phyloP scores from a whole-genome alignment of 2,113 vertebrate genomes.

The Corythornis cristatus region DNA sequence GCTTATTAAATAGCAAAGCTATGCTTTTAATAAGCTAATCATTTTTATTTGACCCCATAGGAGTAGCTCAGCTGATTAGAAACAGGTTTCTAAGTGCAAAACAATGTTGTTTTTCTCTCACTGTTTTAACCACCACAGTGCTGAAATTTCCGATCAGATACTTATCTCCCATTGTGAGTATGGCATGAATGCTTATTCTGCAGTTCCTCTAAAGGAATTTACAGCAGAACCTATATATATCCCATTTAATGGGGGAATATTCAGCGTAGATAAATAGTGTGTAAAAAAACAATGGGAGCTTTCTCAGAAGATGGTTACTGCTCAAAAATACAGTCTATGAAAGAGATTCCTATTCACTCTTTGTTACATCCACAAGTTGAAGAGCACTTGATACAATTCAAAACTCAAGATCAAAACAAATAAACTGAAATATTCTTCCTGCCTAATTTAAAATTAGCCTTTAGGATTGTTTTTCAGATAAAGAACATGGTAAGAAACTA shows the following conservation, averaged over 20 bases:
- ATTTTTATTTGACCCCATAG: constrained; percentile 85
- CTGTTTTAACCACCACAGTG: constrained; percentile 72
- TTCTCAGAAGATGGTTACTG: background rate
- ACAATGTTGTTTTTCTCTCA: constrained; percentile 76
- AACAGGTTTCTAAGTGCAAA: constrained; percentile 79
- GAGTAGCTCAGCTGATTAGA: constrained; percentile 81
- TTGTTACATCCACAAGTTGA: background rate
- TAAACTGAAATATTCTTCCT: background rate
- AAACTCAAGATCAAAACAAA: background rate
- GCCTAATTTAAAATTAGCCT: background rate
- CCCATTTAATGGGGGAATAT: background rate
- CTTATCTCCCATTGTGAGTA: constrained; percentile 32
- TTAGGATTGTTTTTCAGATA: background rate
- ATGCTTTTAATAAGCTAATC: constrained; percentile 86
- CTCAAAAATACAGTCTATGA: background rate
- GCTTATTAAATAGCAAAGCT: constrained; percentile 84
- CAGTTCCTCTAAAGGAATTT: constrained; percentile 16
- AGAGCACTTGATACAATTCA: background rate
- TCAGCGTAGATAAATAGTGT: background rate
- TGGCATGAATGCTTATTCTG: constrained; percentile 26
- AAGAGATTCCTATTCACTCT: background rate
- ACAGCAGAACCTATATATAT: background rate
- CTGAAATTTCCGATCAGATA: constrained; percentile 64
- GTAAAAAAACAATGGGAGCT: background rate
- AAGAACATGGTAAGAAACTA: background rate